Conservation (phyloP, 1,140 invertebrate species). For the Uloborus diversus region DNA sequence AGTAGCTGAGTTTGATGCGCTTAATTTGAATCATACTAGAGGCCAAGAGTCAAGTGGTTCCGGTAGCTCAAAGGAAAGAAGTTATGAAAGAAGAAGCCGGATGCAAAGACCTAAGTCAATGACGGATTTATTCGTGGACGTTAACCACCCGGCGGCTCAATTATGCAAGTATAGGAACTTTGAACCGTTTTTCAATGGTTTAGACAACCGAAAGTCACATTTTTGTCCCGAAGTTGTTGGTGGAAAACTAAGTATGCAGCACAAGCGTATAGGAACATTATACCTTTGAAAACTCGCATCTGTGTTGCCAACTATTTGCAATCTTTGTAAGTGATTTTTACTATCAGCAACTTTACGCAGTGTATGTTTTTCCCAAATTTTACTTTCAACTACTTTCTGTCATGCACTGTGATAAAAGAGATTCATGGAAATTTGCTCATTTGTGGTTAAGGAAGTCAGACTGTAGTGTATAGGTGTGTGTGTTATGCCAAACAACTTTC, state of each 20-base stretch:
- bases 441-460: no score
- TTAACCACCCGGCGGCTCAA: constrained; percentile 45
- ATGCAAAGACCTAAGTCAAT: constrained; percentile 75
- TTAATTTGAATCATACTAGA: constrained; percentile 87
- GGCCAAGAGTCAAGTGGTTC: constrained; percentile 85
- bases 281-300: constrained; percentile 46
- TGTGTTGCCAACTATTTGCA: not conserved
- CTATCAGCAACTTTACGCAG: not conserved
- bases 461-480: no score
- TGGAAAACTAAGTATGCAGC: constrained; percentile 24
- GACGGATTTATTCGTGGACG: constrained; percentile 85
- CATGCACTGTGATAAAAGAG: no score
- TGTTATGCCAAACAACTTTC: no score
- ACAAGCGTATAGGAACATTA: constrained; percentile 46
- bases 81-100: constrained; percentile 73
- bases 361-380: no score
- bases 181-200: not conserved
- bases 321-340: not conserved
- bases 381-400: no score
- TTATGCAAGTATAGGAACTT: constrained; percentile 12
- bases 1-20: constrained; percentile 79
- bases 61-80: constrained; percentile 69
- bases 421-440: no score
- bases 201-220: constrained; percentile 33
- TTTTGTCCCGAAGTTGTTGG: constrained; percentile 21